These are phyloP conservation scores for Nibea coibor DNA, from an alignment of 2,113 vertebrate species.

Conservation along the genomic window DNA sequence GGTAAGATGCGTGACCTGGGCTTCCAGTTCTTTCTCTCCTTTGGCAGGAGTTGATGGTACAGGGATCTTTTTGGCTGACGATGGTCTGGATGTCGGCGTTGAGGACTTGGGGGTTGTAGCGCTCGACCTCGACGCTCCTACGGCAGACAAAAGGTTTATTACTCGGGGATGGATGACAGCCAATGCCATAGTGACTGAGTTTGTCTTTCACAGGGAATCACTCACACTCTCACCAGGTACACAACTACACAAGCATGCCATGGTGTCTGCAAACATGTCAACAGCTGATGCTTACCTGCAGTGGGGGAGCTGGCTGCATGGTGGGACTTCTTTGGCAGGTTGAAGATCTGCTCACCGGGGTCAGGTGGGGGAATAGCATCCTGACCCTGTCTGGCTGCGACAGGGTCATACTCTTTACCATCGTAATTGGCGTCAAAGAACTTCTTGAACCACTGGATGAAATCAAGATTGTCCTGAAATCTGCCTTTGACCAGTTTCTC, in stretches of 20 bases:
- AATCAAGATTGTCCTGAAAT: slow-evolving; percentile 99
- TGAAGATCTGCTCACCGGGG: slow-evolving; percentile 99
- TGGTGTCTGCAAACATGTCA: slow-evolving; percentile 6
- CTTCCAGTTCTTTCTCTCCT: slow-evolving; percentile 98
- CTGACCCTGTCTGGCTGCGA: slow-evolving; percentile 97
- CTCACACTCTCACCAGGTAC: background rate
- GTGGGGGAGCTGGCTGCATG: slow-evolving; percentile 98
- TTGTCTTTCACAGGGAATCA: background rate
- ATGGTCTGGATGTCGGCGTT: slow-evolving; percentile 96
- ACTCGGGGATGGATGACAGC: background rate
- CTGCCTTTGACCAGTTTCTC: slow-evolving; percentile 99
- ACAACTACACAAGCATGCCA: background rate
- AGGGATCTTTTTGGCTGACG: slow-evolving; percentile 96
- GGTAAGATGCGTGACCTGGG: slow-evolving; percentile 95
- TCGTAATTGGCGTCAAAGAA: slow-evolving; percentile 99
- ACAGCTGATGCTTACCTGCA: slow-evolving; percentile 86
- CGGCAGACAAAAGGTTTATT: slow-evolving; percentile 6
- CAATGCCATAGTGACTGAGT: background rate
- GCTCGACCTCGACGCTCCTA: slow-evolving; percentile 92
- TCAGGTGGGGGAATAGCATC: slow-evolving; percentile 97
- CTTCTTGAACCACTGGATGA: slow-evolving; percentile 99
- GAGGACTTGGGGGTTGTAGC: slow-evolving; percentile 92
- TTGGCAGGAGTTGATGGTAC: slow-evolving; percentile 86
- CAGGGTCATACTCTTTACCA: slow-evolving; percentile 96
- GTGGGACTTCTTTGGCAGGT: slow-evolving; percentile 97